Percentiles rank a stretch among this genome's conserved stretches.
Evolutionary conservation across 2,797 vertebrate species (phyloP).

Genomic region (Stomatorhinus walkeri): DNA sequence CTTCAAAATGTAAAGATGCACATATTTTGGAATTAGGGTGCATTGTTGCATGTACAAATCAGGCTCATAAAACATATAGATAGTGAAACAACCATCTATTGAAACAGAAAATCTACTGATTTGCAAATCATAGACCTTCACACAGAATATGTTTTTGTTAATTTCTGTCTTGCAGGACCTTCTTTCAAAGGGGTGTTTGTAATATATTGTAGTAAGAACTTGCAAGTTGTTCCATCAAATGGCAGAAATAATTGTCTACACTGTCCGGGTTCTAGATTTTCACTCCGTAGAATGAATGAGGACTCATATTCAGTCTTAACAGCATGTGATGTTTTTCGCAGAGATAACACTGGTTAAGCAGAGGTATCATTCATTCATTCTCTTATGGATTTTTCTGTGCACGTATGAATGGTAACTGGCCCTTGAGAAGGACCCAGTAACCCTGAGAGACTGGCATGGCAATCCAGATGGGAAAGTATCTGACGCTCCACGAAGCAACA

Average conservation of each 20-base stretch:
- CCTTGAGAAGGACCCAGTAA: neutral
- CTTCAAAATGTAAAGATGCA: neutral
- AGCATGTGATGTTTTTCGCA: neutral
- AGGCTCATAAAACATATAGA: neutral
- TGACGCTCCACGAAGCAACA: neutral
- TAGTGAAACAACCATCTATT: neutral
- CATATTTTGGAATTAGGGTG: neutral
- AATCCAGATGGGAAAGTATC: neutral
- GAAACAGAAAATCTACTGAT: neutral
- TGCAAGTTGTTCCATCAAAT: neutral
- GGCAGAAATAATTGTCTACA: neutral
- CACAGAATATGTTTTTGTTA: neutral
- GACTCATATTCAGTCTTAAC: neutral
- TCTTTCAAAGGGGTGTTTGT: neutral
- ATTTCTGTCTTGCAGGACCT: neutral
- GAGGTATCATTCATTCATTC: neutral
- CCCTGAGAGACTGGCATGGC: neutral
- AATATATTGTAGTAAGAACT: neutral
- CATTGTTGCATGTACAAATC: neutral
- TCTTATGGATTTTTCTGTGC: neutral
- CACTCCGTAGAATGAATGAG: neutral
- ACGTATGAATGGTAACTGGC: neutral
- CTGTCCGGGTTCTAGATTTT: neutral
- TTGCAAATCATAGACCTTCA: neutral
- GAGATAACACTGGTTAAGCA: neutral